phyloP scores from a whole-genome alignment of 2,797 vertebrate genomes.

The Hippoglossus hippoglossus region DNA sequence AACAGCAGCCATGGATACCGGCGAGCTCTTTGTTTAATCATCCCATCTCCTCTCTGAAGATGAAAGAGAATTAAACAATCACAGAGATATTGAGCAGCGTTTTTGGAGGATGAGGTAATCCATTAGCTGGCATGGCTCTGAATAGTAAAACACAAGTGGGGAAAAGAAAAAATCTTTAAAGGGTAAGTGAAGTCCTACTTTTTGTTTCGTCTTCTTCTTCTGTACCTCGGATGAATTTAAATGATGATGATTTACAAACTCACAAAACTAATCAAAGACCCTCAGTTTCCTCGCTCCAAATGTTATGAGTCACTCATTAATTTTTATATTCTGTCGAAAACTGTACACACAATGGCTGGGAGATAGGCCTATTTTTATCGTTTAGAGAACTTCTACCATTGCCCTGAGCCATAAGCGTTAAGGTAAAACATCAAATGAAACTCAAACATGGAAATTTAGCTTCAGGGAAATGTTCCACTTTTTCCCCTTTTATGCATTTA shows the following conservation, averaged over 20 bases:
- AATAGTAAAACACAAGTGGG: constrained; percentile 67
- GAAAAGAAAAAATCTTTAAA: constrained; percentile 44
- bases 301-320: constrained; percentile 64
- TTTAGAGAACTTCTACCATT: constrained; percentile 45
- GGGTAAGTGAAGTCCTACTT: constrained; percentile 58
- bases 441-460: constrained; percentile 50
- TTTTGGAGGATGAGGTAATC: constrained; percentile 82
- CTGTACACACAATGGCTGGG: constrained; percentile 47
- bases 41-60: constrained; percentile 77
- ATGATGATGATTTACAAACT: constrained; percentile 49
- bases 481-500: constrained; percentile 37
- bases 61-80: constrained; percentile 84
- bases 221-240: constrained; percentile 46
- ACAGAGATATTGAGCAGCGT: constrained; percentile 70
- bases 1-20: constrained; percentile 69
- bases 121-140: constrained; percentile 75
- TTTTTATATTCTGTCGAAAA: constrained; percentile 63
- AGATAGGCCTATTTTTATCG: constrained; percentile 56
- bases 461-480: constrained; percentile 56
- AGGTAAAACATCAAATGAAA: constrained; percentile 64
- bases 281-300: constrained; percentile 10
- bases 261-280: constrained; percentile 46
- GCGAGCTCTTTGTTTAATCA: constrained; percentile 75
- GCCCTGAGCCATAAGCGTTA: constrained; percentile 43
- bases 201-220: constrained; percentile 42